Evolutionary conservation across 1,140 invertebrate species (phyloP).

Genomic region (Atta cephalotes): DNA sequence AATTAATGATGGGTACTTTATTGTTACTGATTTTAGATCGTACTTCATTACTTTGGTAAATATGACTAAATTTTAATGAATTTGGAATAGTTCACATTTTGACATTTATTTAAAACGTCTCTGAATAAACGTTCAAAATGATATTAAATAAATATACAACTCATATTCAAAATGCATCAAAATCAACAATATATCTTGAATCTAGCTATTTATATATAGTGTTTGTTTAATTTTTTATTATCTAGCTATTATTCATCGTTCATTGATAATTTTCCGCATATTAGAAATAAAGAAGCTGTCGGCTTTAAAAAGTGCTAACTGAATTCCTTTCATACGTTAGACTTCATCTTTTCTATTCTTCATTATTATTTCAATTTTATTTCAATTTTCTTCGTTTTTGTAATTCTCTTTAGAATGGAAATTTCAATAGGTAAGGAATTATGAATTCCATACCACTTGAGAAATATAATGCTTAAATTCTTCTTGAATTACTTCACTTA

Average conservation of each 20-base stretch:
- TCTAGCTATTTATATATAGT: neutral
- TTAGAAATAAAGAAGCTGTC: neutral
- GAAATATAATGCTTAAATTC: neutral
- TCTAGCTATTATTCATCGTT: neutral
- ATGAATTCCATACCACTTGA: neutral
- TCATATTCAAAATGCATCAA: too few relatives aligned
- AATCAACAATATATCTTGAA: neutral
- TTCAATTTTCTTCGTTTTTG: neutral
- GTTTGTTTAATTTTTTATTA: neutral
- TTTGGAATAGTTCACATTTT: neutral
- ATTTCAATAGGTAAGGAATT: constrained; percentile 2
- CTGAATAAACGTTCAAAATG: too few relatives aligned
- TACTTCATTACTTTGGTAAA: neutral
- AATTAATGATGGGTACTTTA: neutral
- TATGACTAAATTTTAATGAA: neutral
- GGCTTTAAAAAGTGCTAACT: constrained; percentile 10
- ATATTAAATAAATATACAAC: too few relatives aligned
- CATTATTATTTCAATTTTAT: neutral
- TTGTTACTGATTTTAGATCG: neutral
- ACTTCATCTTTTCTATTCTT: constrained; percentile 11
- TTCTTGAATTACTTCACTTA: constrained; percentile 16
- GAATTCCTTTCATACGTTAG: constrained; percentile 19
- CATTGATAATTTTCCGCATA: constrained; percentile 1
- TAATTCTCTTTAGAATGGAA: neutral
- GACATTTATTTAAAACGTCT: neutral